Evolutionary conservation across 2,113 vertebrate genomes (phyloP).

Genomic region (Ictalurus punctatus): DNA sequence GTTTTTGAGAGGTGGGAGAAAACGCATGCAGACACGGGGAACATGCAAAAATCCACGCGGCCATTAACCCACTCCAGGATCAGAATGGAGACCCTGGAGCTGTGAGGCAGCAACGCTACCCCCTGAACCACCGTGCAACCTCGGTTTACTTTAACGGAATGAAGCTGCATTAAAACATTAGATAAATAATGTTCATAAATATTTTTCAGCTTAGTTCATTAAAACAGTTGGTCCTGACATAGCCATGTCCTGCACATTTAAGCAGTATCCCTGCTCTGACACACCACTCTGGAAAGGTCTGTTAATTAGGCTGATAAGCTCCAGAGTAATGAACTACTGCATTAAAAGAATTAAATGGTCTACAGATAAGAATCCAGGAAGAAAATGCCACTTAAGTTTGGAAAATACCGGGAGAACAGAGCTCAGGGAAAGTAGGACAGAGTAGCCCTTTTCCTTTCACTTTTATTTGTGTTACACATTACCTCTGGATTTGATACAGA

Average conservation of each 20-base stretch:
- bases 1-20: not conserved
- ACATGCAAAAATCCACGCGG: not conserved
- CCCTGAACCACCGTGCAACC: not conserved
- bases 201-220: not conserved
- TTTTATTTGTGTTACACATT: not conserved
- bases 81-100: not conserved
- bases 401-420: not conserved
- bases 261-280: not conserved
- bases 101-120: not conserved
- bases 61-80: not conserved
- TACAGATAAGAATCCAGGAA: not conserved
- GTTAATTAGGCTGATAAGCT: not conserved
- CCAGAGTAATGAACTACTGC: not conserved
- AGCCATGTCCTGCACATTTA: not conserved
- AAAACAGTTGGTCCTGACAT: not conserved
- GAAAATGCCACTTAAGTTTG: not conserved
- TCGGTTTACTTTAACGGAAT: not conserved
- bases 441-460: not conserved
- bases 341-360: not conserved
- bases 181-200: not conserved
- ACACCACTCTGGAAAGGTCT: not conserved
- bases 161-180: not conserved
- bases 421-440: not conserved
- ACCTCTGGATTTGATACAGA: not conserved
- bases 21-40: not conserved